These are phyloP conservation scores for Hyla sarda DNA, from an alignment of 2,113 vertebrate species.

Conservation along the genomic window DNA sequence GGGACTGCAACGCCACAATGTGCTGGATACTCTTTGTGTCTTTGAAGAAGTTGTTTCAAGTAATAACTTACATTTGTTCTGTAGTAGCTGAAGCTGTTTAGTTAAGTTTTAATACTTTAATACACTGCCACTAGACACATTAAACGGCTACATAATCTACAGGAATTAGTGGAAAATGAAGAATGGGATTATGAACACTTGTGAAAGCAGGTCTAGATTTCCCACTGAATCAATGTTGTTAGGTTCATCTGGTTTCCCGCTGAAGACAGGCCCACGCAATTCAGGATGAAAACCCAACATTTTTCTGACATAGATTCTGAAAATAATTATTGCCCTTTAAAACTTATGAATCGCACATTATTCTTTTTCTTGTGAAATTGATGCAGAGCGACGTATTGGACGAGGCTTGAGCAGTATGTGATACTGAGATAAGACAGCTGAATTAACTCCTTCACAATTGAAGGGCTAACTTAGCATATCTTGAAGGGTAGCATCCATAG, in stretches of 20 bases:
- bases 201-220: neutral
- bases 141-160: constrained; percentile 2
- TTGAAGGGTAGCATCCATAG: constrained; percentile 3
- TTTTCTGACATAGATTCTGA: constrained; percentile 60
- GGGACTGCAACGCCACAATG: too few species aligned
- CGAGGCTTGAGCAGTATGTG: constrained; percentile 45
- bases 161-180: neutral
- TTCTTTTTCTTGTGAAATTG: constrained; percentile 56
- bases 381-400: constrained; percentile 48
- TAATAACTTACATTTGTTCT: too few species aligned
- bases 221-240: constrained; percentile 14
- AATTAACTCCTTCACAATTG: constrained; percentile 58
- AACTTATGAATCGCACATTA: constrained; percentile 14
- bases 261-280: constrained; percentile 10
- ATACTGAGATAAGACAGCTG: constrained; percentile 55
- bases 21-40: too few species aligned
- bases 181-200: neutral
- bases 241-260: constrained; percentile 27
- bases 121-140: neutral
- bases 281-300: constrained; percentile 42
- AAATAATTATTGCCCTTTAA: constrained; percentile 58
- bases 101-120: neutral
- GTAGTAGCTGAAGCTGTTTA: neutral
- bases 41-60: too few species aligned
- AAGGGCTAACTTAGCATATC: constrained; percentile 35